Conservation (phyloP, 1,140 invertebrate species). For the Dufourea novaeangliae region DNA sequence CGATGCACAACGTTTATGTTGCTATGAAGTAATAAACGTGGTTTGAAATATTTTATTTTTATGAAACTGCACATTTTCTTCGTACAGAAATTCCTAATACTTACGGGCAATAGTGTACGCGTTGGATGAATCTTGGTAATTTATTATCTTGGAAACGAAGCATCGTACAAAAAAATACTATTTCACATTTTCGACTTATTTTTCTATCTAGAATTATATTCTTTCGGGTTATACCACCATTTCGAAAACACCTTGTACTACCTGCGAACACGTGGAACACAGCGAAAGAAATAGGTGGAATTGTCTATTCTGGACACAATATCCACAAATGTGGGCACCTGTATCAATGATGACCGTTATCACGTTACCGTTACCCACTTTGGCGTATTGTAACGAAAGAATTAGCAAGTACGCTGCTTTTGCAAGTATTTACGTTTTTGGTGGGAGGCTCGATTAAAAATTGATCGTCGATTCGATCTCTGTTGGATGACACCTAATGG, state of each 20-base stretch:
- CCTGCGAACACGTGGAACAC: conserved; percentile 12
- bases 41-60: too few relatives aligned
- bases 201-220: too few relatives aligned
- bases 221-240: too few relatives aligned
- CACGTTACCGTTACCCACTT: conserved; percentile 27
- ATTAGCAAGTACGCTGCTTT: not conserved
- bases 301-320: conserved; percentile 41
- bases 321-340: conserved; percentile 68
- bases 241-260: too few relatives aligned
- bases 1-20: too few relatives aligned
- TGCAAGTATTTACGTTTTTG: not conserved
- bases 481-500: not conserved
- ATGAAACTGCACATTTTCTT: too few relatives aligned
- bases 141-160: not conserved
- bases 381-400: conserved; percentile 8
- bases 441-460: conserved; percentile 27
- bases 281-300: conserved; percentile 27
- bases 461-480: conserved; percentile 9
- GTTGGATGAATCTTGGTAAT: too few relatives aligned
- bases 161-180: not conserved
- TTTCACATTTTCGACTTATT: too few relatives aligned
- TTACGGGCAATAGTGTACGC: too few relatives aligned
- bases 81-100: too few relatives aligned
- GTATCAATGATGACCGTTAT: conserved; percentile 68
- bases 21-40: too few relatives aligned